Evolutionary conservation across 92 coral and sea anemone species (phyloP).

Genomic region (Pocillopora meandrina): DNA sequence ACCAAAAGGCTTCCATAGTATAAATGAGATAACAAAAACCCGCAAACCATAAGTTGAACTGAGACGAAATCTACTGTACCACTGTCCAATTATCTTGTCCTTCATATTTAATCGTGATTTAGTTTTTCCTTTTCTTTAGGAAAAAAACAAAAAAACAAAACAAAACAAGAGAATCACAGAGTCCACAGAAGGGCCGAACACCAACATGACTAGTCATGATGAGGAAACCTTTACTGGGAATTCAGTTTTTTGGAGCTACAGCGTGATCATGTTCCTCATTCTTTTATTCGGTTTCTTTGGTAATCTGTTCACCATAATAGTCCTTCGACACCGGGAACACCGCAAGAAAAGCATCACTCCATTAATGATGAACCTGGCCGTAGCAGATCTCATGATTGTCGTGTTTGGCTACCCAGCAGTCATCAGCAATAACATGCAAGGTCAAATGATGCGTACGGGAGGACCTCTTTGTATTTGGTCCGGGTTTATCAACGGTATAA

Average conservation of each 20-base stretch:
- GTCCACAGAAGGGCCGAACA: neutral
- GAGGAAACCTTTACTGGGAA: constrained; percentile 8
- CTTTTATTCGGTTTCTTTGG: constrained; percentile 56
- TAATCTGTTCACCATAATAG: constrained; percentile 44
- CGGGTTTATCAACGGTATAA: constrained; percentile 47
- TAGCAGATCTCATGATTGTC: constrained; percentile 59
- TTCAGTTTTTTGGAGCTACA: constrained; percentile 29
- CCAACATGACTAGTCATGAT: neutral
- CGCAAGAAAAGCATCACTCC: constrained; percentile 62
- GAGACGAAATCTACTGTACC: no score
- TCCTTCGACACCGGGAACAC: constrained; percentile 51
- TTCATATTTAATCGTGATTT: neutral
- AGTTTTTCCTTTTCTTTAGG: neutral
- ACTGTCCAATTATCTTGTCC: no score
- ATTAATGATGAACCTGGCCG: constrained; percentile 53
- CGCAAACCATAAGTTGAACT: no score
- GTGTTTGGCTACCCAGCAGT: constrained; percentile 61
- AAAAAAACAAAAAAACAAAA: neutral
- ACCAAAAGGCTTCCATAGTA: no score
- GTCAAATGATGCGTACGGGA: constrained; percentile 7
- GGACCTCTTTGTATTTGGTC: constrained; percentile 54
- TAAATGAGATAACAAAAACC: no score
- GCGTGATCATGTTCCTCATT: constrained; percentile 47
- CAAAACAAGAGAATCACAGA: neutral
- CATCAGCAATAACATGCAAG: constrained; percentile 33